A percentile compares a stretch with the other conserved stretches of the same genome.
These are phyloP conservation scores for Notolepis coatsorum DNA, from an alignment of 2,797 vertebrate genomes.

Conservation along the genomic window DNA sequence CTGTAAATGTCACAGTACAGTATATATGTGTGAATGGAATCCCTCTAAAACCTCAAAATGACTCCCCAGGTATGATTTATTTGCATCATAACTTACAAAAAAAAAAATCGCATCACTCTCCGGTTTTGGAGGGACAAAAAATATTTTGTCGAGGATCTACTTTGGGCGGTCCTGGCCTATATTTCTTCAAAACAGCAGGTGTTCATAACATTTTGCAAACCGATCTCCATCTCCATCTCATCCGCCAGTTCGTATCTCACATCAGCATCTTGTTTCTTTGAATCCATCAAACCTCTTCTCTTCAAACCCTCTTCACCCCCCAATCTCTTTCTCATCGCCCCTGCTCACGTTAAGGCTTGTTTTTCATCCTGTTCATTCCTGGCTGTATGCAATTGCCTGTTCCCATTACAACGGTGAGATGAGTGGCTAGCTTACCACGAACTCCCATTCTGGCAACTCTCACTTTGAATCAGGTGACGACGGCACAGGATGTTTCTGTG, in stretches of 20 bases:
- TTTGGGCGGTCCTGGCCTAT: too few species aligned
- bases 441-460: slow-evolving; percentile 19
- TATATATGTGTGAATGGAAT: too few species aligned
- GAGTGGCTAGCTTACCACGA: slow-evolving; percentile 23
- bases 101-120: too few species aligned
- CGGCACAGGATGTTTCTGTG: slow-evolving; percentile 1
- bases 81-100: too few species aligned
- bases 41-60: too few species aligned
- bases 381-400: slow-evolving; percentile 42
- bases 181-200: too few species aligned
- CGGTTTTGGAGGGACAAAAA: too few species aligned
- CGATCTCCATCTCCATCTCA: slow-evolving; percentile 35
- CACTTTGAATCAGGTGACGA: slow-evolving; percentile 35
- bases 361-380: slow-evolving; percentile 37
- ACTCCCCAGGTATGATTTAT: too few species aligned
- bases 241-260: slow-evolving; percentile 57
- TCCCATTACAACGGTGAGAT: slow-evolving; percentile 34
- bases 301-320: neutral
- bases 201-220: too few species aligned
- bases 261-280: slow-evolving; percentile 57
- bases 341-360: slow-evolving; percentile 30
- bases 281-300: slow-evolving; percentile 15
- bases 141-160: too few species aligned
- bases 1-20: too few species aligned
- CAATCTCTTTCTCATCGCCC: slow-evolving; percentile 24